Conservation (phyloP, 2,113 vertebrate species). For the Microtus montanus region DNA sequence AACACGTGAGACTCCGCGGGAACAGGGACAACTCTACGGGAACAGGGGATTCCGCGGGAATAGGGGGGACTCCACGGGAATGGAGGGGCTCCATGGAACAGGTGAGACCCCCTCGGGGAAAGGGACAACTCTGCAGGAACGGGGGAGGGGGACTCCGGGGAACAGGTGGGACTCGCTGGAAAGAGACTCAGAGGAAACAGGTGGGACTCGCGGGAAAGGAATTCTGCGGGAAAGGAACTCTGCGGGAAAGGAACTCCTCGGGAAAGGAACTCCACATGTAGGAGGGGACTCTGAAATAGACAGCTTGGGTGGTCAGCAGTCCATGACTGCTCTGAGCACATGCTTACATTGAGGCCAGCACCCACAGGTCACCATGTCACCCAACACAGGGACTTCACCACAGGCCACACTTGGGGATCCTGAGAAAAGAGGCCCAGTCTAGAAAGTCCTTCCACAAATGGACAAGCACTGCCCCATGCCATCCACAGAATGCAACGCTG, state of each 20-base stretch:
- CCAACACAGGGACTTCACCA: background rate
- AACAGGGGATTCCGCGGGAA: background rate
- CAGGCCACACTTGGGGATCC: background rate
- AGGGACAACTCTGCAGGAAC: too few species aligned
- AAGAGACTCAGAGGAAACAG: too few species aligned
- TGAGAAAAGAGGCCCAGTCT: background rate
- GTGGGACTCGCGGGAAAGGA: too few species aligned
- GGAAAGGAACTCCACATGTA: background rate
- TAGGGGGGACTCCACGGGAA: too few species aligned
- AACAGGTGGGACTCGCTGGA: background rate
- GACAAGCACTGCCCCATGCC: too few species aligned
- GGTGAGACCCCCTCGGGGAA: too few species aligned
- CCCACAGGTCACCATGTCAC: background rate
- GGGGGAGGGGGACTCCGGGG: background rate
- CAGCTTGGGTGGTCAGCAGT: background rate
- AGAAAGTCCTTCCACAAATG: background rate
- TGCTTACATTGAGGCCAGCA: background rate
- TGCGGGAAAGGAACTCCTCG: background rate
- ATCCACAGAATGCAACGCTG: too few species aligned
- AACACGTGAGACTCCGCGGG: background rate
- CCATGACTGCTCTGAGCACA: background rate
- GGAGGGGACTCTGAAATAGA: background rate
- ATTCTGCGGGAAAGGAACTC: background rate
- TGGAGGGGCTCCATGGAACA: too few species aligned
- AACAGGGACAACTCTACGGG: background rate